phyloP scores from a whole-genome alignment of 2,113 vertebrate species.

The Pithys albifrons region DNA sequence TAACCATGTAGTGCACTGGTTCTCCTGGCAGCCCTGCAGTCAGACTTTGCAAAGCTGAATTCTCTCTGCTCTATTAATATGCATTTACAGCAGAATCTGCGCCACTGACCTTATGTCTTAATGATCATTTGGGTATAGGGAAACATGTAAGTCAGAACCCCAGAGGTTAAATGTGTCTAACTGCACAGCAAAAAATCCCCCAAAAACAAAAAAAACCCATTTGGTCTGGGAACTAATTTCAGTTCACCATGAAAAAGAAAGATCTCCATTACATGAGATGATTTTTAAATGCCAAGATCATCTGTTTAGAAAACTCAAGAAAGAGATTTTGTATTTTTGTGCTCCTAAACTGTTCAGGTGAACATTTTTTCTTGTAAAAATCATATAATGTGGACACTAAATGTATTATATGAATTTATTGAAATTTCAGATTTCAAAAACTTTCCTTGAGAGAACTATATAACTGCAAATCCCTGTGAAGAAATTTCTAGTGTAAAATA shows the following conservation, averaged over 20 bases:
- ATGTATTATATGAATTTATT: not conserved
- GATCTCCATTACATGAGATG: not conserved
- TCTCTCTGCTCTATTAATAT: not conserved
- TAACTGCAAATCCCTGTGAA: not conserved
- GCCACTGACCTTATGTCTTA: not conserved
- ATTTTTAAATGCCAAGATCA: slow-evolving; percentile 26
- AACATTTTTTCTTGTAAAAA: not conserved
- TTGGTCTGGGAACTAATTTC: not conserved
- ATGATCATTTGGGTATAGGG: not conserved
- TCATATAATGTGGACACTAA: not conserved
- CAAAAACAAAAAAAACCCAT: not conserved
- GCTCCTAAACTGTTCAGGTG: not conserved
- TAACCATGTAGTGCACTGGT: slow-evolving; percentile 7
- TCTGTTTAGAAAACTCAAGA: not conserved
- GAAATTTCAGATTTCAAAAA: not conserved
- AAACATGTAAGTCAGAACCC: slow-evolving; percentile 3
- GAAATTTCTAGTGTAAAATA: not conserved
- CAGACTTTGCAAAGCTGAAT: not conserved
- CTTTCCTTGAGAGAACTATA: not conserved
- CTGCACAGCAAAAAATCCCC: not conserved
- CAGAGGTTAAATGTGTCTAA: slow-evolving; percentile 1
- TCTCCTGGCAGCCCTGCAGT: not conserved
- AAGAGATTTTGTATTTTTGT: not conserved
- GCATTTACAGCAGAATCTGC: not conserved
- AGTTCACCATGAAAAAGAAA: not conserved